A percentile compares a stretch with the other conserved stretches of the same genome.
Evolutionary conservation across 2,888 invertebrate species (phyloP).

Genomic region (Xestia ashworthii): DNA sequence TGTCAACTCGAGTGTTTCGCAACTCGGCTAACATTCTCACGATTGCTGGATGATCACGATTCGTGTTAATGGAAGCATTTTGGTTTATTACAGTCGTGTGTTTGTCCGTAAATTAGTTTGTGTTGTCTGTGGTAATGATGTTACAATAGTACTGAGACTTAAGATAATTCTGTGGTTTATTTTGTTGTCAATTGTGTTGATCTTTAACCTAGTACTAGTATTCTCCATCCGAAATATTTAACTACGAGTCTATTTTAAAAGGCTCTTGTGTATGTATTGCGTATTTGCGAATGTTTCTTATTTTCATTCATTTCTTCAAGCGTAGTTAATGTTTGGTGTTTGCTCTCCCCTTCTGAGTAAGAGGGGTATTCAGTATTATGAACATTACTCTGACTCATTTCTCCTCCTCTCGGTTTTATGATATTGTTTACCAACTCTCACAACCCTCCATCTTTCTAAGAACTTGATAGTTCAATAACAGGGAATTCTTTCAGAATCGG

Average conservation of each 20-base stretch:
- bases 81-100: conserved; percentile 49
- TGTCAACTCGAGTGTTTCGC: conserved; percentile 53
- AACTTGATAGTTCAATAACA: background rate
- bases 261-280: background rate
- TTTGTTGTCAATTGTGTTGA: conserved; percentile 10
- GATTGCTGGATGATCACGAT: conserved; percentile 52
- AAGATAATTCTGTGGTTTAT: background rate
- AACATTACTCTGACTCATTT: conserved; percentile 25
- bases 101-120: conserved; percentile 23
- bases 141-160: background rate
- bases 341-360: conserved; percentile 15
- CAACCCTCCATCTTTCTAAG: conserved; percentile 14
- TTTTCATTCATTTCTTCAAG: background rate
- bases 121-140: conserved; percentile 34
- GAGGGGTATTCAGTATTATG: background rate
- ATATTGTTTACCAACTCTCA: background rate
- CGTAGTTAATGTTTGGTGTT: background rate
- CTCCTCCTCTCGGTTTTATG: conserved; percentile 11
- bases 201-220: conserved; percentile 6
- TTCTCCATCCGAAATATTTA: background rate
- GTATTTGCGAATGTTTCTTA: background rate
- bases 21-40: conserved; percentile 53
- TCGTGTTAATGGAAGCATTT: conserved; percentile 37
- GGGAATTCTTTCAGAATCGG: background rate
- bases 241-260: background rate